Evolutionary conservation across 2,888 invertebrate genomes (phyloP).

Genomic region (Sarcophaga subvicina): DNA sequence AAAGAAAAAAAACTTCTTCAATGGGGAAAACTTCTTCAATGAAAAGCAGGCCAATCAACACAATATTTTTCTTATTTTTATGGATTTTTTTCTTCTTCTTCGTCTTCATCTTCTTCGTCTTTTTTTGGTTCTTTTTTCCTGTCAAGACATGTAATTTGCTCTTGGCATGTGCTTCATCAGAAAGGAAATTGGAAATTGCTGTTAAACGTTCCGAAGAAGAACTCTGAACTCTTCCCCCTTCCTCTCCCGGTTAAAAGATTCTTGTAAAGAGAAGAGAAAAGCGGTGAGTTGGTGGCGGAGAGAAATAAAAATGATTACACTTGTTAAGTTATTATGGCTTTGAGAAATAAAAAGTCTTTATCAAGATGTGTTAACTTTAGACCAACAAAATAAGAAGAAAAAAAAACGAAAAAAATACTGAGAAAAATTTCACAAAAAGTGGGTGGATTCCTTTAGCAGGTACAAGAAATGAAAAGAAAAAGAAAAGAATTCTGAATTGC

Average conservation of each 20-base stretch:
- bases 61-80: slow-evolving; percentile 55
- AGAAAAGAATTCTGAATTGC: slow-evolving; percentile 55
- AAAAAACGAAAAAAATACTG: neutral
- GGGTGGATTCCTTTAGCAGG: slow-evolving; percentile 73
- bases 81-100: slow-evolving; percentile 28
- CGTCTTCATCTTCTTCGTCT: neutral
- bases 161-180: slow-evolving; percentile 81
- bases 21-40: slow-evolving; percentile 68
- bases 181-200: slow-evolving; percentile 81
- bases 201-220: slow-evolving; percentile 66
- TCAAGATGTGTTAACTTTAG: slow-evolving; percentile 65
- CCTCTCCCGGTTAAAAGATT: too few species aligned
- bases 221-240: too few species aligned
- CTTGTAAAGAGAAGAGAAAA: slow-evolving; percentile 20
- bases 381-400: too few species aligned
- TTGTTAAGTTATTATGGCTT: slow-evolving; percentile 74
- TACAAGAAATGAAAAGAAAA: slow-evolving; percentile 31
- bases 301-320: slow-evolving; percentile 73
- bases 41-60: slow-evolving; percentile 78
- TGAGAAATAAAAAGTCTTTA: slow-evolving; percentile 69
- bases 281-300: slow-evolving; percentile 31
- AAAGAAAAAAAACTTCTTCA: slow-evolving; percentile 30
- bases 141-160: slow-evolving; percentile 78
- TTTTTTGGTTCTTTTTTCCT: slow-evolving; percentile 12
- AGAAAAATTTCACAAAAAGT: slow-evolving; percentile 71